Percentiles rank a stretch among this genome's conserved stretches.
Evolutionary conservation across 2,797 vertebrate species (phyloP).

Genomic region (Peromyscus attwateri): DNA sequence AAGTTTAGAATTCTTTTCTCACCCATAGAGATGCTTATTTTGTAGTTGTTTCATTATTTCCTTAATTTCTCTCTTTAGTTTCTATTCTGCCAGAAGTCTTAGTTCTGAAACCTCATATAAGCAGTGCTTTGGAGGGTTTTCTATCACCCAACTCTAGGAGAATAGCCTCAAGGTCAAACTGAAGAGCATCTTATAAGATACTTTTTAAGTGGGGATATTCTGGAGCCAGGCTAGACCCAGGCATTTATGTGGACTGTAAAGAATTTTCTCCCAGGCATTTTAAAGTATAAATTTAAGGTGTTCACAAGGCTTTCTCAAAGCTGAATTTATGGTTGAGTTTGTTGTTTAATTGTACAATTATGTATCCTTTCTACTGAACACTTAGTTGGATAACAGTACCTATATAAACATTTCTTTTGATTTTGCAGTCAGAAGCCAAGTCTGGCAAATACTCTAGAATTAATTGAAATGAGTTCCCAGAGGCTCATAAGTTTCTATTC

Average conservation of each 20-base stretch:
- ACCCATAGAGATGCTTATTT: not conserved
- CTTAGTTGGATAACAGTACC: slow-evolving; percentile 40
- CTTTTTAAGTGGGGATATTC: not conserved
- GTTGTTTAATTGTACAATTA: slow-evolving; percentile 49
- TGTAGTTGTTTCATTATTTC: slow-evolving; percentile 43
- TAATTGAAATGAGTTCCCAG: slow-evolving; percentile 57
- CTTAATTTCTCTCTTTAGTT: slow-evolving; percentile 41
- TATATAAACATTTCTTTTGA: slow-evolving; percentile 60
- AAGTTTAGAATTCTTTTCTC: slow-evolving; percentile 50
- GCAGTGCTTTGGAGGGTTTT: not conserved
- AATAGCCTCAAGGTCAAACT: not conserved
- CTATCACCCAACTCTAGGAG: not conserved
- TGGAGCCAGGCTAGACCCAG: slow-evolving; percentile 28
- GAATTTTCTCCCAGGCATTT: slow-evolving; percentile 2
- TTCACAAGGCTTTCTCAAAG: slow-evolving; percentile 50
- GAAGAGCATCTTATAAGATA: not conserved
- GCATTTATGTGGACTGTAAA: slow-evolving; percentile 22
- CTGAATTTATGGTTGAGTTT: slow-evolving; percentile 42
- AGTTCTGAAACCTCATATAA: not conserved
- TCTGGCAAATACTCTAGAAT: slow-evolving; percentile 49
- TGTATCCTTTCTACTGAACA: slow-evolving; percentile 52
- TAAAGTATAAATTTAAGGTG: slow-evolving; percentile 8
- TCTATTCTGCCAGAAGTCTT: not conserved
- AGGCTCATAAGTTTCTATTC: slow-evolving; percentile 61
- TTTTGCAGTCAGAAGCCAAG: slow-evolving; percentile 45